Evolutionary conservation across 2,113 vertebrate species (phyloP), one percentile per base, ranked within the genome.

Genomic region (Dissostichus mawsoni): DNA sequence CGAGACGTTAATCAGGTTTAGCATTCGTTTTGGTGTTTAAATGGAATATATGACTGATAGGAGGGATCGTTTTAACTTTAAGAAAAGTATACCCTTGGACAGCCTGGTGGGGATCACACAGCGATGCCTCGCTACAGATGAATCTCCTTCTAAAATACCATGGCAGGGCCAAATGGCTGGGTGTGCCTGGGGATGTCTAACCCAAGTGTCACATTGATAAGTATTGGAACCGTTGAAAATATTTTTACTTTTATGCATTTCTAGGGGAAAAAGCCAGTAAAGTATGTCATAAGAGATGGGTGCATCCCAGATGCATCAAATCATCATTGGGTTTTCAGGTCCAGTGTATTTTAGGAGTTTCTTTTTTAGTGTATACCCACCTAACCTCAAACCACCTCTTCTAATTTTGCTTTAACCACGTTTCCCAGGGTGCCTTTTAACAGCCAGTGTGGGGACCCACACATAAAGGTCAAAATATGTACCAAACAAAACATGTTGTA

Each of bases 191-290:
- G 67, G 69, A 25, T 74, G 64, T 64, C 58, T 74, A 68, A 57
- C 14, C 44, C 64, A 13, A 63, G 73, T 83, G 85, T 78, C 78
- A 70, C 56, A 59, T 33, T 82, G 76, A 87, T 82, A 62, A 81
- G 71, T 59, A 10, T 14, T 69, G 73, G 47, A 81, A 58, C 65
- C 8, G 11, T 25, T 41, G 25, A 62, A 51, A 74, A 65, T 72
- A 71, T 13, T 87, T 58, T 25, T 23, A 61, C 50, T 73, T 84
- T 81, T 62, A 67, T 80, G 65, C 50, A 4, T 50, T 57, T 52
- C 53, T 33, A 4, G 12, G 61, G 20, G 2, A 13, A 57, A 52
- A 47, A 1, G 12, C 45, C 18, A 36, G 45, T 53, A 71, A 58
- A 66, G 44, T 66, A 20, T 77, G 65, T 85, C 74, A 80, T 56